Evolutionary conservation across 2,113 vertebrate species (phyloP).

Genomic region (Python bivittatus): DNA sequence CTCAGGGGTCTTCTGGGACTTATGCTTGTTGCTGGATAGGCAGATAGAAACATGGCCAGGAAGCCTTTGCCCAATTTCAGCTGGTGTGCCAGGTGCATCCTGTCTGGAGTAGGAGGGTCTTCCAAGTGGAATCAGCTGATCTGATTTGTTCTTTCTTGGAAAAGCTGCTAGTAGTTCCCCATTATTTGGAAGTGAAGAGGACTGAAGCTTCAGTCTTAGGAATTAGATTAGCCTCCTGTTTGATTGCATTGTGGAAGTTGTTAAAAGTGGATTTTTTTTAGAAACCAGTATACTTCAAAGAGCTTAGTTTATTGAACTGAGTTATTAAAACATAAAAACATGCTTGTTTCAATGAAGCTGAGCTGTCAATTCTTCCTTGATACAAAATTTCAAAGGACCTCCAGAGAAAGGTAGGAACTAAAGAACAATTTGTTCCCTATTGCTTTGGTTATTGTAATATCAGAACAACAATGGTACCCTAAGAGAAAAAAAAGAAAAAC

Average conservation of each 20-base stretch:
- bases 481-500: background rate
- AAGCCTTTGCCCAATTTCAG: background rate
- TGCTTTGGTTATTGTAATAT: background rate
- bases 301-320: background rate
- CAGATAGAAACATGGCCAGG: background rate
- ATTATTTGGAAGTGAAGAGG: background rate
- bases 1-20: background rate
- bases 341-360: background rate
- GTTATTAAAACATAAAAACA: background rate
- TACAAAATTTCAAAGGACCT: background rate
- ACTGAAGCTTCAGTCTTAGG: background rate
- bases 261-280: background rate
- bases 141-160: background rate
- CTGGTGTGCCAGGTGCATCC: background rate
- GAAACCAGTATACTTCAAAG: background rate
- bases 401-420: no score
- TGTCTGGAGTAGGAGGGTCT: background rate
- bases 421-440: background rate
- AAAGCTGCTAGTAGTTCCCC: background rate
- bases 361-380: background rate
- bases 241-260: background rate
- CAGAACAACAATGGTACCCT: background rate
- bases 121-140: background rate
- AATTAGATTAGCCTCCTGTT: background rate
- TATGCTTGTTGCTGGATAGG: background rate